Evolutionary conservation across 2,113 vertebrate species (phyloP).

Genomic region (Tyrannus savana): DNA sequence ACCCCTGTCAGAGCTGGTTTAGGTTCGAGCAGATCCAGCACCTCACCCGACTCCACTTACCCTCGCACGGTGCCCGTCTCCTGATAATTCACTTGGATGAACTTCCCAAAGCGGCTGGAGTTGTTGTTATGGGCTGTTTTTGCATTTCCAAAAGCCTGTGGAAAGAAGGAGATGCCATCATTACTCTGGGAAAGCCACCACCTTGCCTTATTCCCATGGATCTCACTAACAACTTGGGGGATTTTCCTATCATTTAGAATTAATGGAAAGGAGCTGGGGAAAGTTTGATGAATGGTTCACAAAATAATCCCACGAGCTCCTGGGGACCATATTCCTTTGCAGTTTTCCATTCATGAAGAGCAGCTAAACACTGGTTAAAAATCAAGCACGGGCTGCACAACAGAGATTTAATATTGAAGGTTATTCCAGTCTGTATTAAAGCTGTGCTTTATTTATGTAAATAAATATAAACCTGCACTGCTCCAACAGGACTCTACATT

Average conservation of each 20-base stretch:
- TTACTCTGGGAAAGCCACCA: background rate
- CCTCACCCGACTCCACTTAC: slow-evolving; percentile 73
- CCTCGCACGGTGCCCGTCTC: slow-evolving; percentile 97
- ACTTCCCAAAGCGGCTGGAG: slow-evolving; percentile 98
- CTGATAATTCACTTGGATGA: slow-evolving; percentile 99
- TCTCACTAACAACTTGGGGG: background rate
- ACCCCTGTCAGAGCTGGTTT: background rate
- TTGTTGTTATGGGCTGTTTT: slow-evolving; percentile 99
- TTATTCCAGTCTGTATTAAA: background rate
- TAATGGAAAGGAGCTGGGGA: background rate
- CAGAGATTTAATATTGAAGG: background rate
- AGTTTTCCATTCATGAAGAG: background rate
- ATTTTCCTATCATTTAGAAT: background rate
- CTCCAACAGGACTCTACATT: slow-evolving; percentile 16
- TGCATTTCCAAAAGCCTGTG: slow-evolving; percentile 97
- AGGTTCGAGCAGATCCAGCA: background rate
- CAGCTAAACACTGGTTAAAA: background rate
- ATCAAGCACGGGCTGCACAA: background rate
- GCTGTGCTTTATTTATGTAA: slow-evolving; percentile 7
- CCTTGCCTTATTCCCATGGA: background rate
- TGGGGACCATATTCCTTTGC: background rate
- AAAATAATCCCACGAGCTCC: background rate
- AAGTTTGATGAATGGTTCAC: background rate
- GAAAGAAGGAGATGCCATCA: slow-evolving; percentile 42
- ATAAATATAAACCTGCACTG: background rate